phyloP scores from a whole-genome alignment of 2,888 invertebrate genomes.

The Agonopterix arenella region DNA sequence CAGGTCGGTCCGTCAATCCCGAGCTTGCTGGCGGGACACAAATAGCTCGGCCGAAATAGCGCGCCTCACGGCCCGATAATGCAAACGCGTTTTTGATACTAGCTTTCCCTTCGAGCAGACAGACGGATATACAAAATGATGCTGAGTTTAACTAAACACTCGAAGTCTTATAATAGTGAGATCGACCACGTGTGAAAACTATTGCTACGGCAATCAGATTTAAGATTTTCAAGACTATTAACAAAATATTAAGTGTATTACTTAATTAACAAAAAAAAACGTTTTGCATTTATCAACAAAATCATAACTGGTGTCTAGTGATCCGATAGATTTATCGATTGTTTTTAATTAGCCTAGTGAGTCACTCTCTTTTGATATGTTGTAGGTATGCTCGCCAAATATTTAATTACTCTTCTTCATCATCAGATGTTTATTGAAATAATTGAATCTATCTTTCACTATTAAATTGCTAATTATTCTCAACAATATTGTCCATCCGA shows the following conservation, averaged over 20 bases:
- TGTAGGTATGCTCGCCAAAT: conserved; percentile 38
- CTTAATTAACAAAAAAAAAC: too few relatives aligned
- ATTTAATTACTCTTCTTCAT: conserved; percentile 44
- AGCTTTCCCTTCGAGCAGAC: conserved; percentile 46
- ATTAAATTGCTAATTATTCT: conserved; percentile 21
- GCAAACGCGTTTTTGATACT: conserved; percentile 70
- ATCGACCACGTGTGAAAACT: not conserved
- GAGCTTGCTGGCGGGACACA: conserved; percentile 67
- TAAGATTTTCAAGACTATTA: too few relatives aligned
- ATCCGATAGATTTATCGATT: conserved; percentile 15
- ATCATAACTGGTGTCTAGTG: not conserved
- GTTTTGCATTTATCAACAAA: too few relatives aligned
- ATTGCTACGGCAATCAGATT: too few relatives aligned
- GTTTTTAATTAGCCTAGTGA: conserved; percentile 26
- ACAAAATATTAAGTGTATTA: too few relatives aligned
- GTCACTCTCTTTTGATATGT: conserved; percentile 36
- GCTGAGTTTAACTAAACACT: conserved; percentile 2
- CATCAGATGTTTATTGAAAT: conserved; percentile 34
- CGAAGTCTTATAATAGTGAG: conserved; percentile 6
- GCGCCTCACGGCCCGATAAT: conserved; percentile 65
- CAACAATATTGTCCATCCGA: conserved; percentile 10
- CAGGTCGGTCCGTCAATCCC: conserved; percentile 73
- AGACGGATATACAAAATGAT: conserved; percentile 13
- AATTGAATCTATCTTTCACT: conserved; percentile 20
- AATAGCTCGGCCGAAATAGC: conserved; percentile 70